phyloP scores from a whole-genome alignment of 2,888 invertebrate species.

The Metalampra italica region DNA sequence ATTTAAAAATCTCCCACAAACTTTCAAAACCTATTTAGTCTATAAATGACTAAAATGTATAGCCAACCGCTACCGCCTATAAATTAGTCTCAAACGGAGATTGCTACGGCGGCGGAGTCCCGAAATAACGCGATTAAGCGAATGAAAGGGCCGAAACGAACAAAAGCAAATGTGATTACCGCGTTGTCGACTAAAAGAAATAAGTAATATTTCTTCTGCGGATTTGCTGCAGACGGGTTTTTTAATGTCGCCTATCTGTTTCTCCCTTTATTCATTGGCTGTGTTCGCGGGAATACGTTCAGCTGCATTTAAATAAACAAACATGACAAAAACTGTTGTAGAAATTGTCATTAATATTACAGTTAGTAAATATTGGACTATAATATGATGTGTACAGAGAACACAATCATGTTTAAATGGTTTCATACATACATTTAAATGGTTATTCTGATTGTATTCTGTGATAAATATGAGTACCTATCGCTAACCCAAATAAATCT shows the following conservation, averaged over 20 bases:
- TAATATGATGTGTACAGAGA: too few relatives aligned
- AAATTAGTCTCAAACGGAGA: constrained; percentile 33
- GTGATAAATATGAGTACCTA: too few relatives aligned
- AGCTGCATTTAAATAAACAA: neutral
- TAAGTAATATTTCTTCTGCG: constrained; percentile 71
- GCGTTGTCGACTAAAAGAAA: constrained; percentile 67
- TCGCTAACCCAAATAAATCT: too few relatives aligned
- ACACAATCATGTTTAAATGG: too few relatives aligned
- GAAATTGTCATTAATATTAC: too few relatives aligned
- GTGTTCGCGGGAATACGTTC: neutral
- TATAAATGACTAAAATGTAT: neutral
- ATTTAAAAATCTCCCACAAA: neutral
- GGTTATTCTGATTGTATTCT: too few relatives aligned
- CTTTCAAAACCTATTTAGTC: neutral
- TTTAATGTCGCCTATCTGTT: constrained; percentile 20
- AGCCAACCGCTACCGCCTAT: constrained; percentile 23
- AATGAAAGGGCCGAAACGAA: constrained; percentile 74
- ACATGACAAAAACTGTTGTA: too few relatives aligned
- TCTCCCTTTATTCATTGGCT: constrained; percentile 8
- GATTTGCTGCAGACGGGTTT: constrained; percentile 35
- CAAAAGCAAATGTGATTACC: constrained; percentile 77
- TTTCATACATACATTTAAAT: too few relatives aligned
- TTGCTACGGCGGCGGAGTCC: constrained; percentile 53
- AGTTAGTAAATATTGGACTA: too few relatives aligned
- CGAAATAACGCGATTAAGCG: constrained; percentile 76